Percentiles rank a stretch among this genome's conserved stretches.
Evolutionary conservation across 2,797 vertebrate genomes (phyloP).

Genomic region (Adelosebastes latens): DNA sequence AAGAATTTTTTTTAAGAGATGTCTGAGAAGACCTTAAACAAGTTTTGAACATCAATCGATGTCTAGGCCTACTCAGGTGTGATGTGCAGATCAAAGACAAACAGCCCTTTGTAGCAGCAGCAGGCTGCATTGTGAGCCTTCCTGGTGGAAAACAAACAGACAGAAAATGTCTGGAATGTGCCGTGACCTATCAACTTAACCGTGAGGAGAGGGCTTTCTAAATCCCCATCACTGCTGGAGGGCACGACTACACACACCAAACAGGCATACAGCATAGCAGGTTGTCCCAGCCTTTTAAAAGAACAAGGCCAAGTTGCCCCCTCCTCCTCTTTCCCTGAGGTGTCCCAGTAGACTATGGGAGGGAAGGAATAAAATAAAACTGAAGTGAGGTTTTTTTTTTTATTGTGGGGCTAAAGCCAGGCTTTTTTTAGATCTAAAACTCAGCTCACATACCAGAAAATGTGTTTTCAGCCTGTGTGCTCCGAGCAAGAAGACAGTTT

Average conservation of each 20-base stretch:
- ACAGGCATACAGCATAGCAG: conserved; percentile 31
- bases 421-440: conserved; percentile 42
- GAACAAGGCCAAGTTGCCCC: conserved; percentile 46
- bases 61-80: conserved; percentile 50
- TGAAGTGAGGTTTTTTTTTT: conserved; percentile 7
- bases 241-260: conserved; percentile 52
- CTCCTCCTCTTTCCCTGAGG: conserved; percentile 15
- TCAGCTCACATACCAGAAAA: conserved; percentile 53
- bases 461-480: conserved; percentile 46
- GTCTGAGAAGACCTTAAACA: neutral
- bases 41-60: conserved; percentile 19
- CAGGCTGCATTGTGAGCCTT: conserved; percentile 57
- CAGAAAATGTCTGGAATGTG: conserved; percentile 79
- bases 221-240: conserved; percentile 56
- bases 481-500: conserved; percentile 49
- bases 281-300: conserved; percentile 46
- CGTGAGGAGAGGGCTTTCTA: conserved; percentile 62
- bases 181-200: conserved; percentile 69
- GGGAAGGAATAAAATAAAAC: conserved; percentile 32
- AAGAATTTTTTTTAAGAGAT: neutral
- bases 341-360: conserved; percentile 39
- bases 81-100: conserved; percentile 59
- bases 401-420: conserved; percentile 19
- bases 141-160: conserved; percentile 73
- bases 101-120: conserved; percentile 41